A percentile compares a stretch with the other conserved stretches of the same genome.
These are phyloP conservation scores for Acanthosepion pharaonis DNA, from an alignment of 2,888 invertebrate species.

Conservation along the genomic window DNA sequence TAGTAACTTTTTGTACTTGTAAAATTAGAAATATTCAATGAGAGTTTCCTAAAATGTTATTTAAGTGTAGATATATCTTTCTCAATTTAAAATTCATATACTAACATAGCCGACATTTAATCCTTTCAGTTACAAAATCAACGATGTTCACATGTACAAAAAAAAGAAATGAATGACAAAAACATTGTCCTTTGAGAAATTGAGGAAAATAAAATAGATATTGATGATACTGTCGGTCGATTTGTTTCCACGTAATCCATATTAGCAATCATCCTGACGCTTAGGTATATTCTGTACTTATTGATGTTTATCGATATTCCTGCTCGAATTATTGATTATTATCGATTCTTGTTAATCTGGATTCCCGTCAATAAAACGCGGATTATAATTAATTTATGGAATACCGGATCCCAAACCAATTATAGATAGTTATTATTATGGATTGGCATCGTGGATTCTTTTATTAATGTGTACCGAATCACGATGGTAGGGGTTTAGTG, in stretches of 20 bases:
- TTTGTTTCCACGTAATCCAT: background rate
- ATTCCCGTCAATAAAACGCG: background rate
- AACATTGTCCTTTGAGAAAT: too few relatives aligned
- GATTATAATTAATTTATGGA: background rate
- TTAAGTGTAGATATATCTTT: too few relatives aligned
- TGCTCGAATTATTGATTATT: background rate
- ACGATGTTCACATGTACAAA: too few relatives aligned
- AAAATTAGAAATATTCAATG: too few relatives aligned
- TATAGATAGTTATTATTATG: background rate
- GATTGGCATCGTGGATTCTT: background rate
- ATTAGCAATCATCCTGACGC: background rate
- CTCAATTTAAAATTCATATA: too few relatives aligned
- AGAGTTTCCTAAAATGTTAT: too few relatives aligned
- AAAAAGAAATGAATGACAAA: too few relatives aligned
- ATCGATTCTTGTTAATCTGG: background rate
- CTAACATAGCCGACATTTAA: too few relatives aligned
- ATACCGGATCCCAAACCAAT: background rate
- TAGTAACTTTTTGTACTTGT: too few relatives aligned
- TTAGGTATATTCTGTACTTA: background rate
- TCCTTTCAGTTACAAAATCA: too few relatives aligned
- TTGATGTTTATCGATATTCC: background rate
- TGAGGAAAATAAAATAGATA: background rate
- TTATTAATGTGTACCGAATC: background rate
- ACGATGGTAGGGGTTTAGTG: background rate
- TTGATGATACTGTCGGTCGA: background rate